Evolutionary conservation across 2,113 vertebrate genomes (phyloP), one percentile per base, ranked within the genome.

Genomic region (Saguinus midas): DNA sequence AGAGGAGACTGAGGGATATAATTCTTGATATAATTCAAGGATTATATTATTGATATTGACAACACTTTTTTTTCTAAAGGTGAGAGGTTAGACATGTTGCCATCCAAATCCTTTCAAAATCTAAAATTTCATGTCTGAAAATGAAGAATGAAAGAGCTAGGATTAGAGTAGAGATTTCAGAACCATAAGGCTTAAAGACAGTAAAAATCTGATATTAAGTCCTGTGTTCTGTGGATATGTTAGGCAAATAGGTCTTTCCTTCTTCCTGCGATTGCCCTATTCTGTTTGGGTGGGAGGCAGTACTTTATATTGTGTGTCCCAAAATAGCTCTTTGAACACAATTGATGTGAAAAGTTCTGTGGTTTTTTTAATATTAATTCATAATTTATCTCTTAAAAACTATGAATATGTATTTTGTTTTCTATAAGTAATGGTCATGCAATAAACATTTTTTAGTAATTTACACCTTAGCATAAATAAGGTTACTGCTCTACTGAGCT

Each of bases 41-140:
- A 75, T 82, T 95, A 43, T 50, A 25, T 78, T 94, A 79, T 84
- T 72, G 58, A 87, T 68, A 58, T 72, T 83, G 45, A 72, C 18
- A 81, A 58, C 9, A 35, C 25, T 37, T 81, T 94, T 94, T 84
- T 92, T 45, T 90, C 58, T 92, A 57, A 92, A 92, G 21, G 94
- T 87, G 81, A 95, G 91, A 83, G 57, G 21, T 13, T 90, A 18
- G 64, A 68, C 61, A 17, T 9, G 45, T 75, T 80, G 90, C 94
- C 25, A 73, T 84, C 17, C 25, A 81, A n/a, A 21, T 85, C 45
- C 61, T 97, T 84, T 84, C 25, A 82, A 87, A 96, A 93, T 86
- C 82, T 91, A 83, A 88, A 95, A 80, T 89, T 64, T 93, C 35
- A 6, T 72, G 73, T 78, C 14, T 48, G 91, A 91, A 91, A 94